Base-by-base conservation (phyloP, 2,888 invertebrate genomes). In the Timandra comae region DNA sequence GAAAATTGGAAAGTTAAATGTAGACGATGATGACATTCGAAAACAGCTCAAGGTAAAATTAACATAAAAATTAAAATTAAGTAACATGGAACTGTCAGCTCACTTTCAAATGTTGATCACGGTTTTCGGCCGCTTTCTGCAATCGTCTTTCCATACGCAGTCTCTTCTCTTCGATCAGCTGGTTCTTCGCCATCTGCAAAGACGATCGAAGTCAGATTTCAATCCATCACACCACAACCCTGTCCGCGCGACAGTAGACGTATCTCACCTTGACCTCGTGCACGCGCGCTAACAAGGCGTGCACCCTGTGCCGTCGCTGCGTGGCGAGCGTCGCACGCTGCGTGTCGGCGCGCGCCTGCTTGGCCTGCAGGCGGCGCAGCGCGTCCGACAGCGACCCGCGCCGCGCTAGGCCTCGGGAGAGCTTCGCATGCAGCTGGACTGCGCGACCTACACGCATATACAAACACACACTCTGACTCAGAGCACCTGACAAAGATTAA, bases 341-440 rank as follows among this genome's bases (percentile, higher is more conserved):
- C 39, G 94, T 91, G 54, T 97, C 94, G 0, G 99, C 99, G 38
- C 95, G 90, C 0, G 94, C 94, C 63, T 98, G 97, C 63, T 97
- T 97, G 0, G 93, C 94, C 72, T 97, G 96, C 51, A 96, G 93
- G 41, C 89, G 81, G 31, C 88, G 78, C 10, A 96, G 72, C 0
- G 96, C 95, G 61, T 94, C 94, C 12, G 93, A 91, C n/a, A 94
- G 62, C n/a, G 93, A 93, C 44, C 94, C 90, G 22, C 94, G 88
- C 33, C 93, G 89, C n/a, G 95, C 88, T 1, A 95, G 93, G 0
- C 97, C 97, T 27, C 95, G 96, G 0, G 96, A 96, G 0, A 99
- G 81, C 66, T 98, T 98, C 51, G 97, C 96, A 72, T 98, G 98
- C 26, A 98, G 86, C 51, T 97, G 95, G 38, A 96, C 90, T 0